Evolutionary conservation across 2,797 vertebrate species (phyloP).

Genomic region (Poecilia velifera): DNA sequence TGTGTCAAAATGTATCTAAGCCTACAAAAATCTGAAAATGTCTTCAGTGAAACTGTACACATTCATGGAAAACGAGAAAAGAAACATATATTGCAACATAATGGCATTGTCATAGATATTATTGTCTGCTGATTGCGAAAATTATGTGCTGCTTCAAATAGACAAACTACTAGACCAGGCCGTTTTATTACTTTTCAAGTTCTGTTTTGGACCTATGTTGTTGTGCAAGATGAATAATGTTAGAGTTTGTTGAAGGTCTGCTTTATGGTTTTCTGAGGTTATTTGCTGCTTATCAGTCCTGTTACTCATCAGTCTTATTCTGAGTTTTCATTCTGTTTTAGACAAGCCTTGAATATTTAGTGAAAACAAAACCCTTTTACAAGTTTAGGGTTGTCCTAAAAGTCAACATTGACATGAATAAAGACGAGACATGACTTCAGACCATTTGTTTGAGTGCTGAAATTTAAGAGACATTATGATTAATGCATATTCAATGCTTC

Average conservation of each 20-base stretch:
- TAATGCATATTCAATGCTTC: constrained; percentile 28
- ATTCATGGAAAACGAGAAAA: neutral
- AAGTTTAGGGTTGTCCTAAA: constrained; percentile 25
- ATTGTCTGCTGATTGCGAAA: neutral
- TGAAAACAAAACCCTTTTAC: constrained; percentile 31
- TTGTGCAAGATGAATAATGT: neutral
- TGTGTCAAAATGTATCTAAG: neutral
- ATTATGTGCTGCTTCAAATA: neutral
- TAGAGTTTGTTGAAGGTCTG: neutral
- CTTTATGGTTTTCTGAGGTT: neutral
- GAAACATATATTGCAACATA: neutral
- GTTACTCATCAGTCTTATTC: neutral
- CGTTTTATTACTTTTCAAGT: neutral
- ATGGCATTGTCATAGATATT: neutral
- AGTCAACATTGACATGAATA: constrained; percentile 53
- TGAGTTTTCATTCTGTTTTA: neutral
- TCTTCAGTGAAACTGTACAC: neutral
- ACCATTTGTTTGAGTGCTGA: constrained; percentile 9
- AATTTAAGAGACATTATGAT: constrained; percentile 17
- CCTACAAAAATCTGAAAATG: neutral
- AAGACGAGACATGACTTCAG: constrained; percentile 33
- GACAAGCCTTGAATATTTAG: constrained; percentile 17
- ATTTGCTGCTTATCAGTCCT: neutral
- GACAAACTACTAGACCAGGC: neutral
- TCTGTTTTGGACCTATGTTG: neutral